Conservation (phyloP, 2,888 invertebrate genomes). For the Platypus cylindrus region DNA sequence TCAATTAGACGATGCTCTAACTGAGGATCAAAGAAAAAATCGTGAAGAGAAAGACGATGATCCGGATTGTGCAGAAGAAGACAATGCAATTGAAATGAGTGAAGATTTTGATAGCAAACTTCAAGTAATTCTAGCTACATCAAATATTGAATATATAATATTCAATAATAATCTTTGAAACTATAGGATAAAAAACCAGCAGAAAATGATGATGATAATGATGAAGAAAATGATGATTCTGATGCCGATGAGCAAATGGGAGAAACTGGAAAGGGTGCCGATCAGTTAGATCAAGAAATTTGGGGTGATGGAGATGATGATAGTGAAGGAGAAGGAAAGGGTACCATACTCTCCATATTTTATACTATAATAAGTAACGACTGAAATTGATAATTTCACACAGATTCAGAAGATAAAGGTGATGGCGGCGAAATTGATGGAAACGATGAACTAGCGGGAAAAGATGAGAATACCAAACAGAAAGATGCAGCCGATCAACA, state of each 20-base stretch:
- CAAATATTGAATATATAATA: constrained; percentile 10
- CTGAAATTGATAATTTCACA: not conserved
- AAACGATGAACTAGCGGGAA: constrained; percentile 64
- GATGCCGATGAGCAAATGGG: constrained; percentile 95
- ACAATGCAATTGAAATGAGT: constrained; percentile 89
- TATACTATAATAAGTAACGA: too few relatives aligned
- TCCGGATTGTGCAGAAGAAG: constrained; percentile 72
- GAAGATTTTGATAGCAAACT: constrained; percentile 88
- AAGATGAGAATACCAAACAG: constrained; percentile 44
- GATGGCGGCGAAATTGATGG: constrained; percentile 46
- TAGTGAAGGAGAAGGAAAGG: constrained; percentile 49
- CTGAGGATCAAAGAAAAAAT: constrained; percentile 66
- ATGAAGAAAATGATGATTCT: constrained; percentile 52
- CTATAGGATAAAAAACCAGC: constrained; percentile 11
- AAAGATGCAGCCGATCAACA: constrained; percentile 37
- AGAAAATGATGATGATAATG: constrained; percentile 49
- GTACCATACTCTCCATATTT: constrained; percentile 2
- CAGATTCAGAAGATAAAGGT: constrained; percentile 26
- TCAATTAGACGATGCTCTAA: constrained; percentile 81
- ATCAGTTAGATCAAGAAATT: constrained; percentile 66
- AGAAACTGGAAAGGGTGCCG: constrained; percentile 76
- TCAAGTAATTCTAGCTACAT: too few relatives aligned
- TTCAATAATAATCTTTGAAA: too few relatives aligned
- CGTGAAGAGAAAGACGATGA: constrained; percentile 50
- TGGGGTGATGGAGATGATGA: constrained; percentile 78